A percentile compares a stretch with the other conserved stretches of the same genome.
phyloP scores from a whole-genome alignment of 2,888 invertebrate genomes.

The Taphrorychus bicolor region DNA sequence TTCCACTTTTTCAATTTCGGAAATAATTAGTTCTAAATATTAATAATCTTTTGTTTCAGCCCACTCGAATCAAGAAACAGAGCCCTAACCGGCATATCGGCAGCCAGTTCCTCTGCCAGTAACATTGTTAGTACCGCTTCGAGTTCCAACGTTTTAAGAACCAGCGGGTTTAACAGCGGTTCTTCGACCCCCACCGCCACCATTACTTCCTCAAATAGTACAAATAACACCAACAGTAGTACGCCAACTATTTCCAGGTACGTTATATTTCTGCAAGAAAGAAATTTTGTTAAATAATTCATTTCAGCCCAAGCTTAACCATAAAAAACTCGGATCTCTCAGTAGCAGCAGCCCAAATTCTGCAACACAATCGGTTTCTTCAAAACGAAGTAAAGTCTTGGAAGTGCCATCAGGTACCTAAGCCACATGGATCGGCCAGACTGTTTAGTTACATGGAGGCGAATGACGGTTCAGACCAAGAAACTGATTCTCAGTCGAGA shows the following conservation, averaged over 20 bases:
- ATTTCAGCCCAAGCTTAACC: constrained; percentile 38
- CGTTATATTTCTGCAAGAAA: constrained; percentile 5
- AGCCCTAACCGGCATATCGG: constrained; percentile 50
- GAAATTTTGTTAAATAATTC: not conserved
- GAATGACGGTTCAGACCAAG: constrained; percentile 72
- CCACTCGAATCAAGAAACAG: constrained; percentile 70
- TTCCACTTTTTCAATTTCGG: too few species aligned
- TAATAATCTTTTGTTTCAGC: constrained; percentile 56
- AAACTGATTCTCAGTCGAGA: constrained; percentile 55
- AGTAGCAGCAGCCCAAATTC: constrained; percentile 54
- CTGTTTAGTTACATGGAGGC: constrained; percentile 79
- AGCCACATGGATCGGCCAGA: constrained; percentile 70
- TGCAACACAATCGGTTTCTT: constrained; percentile 55
- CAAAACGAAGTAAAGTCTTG: constrained; percentile 54
- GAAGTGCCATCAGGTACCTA: constrained; percentile 53
- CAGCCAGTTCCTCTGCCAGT: constrained; percentile 8
- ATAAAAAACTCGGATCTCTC: constrained; percentile 51
- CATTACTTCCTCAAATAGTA: constrained; percentile 46
- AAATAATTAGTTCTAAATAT: too few species aligned
- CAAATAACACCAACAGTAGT: constrained; percentile 41
- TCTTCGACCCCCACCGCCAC: constrained; percentile 50
- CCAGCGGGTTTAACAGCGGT: constrained; percentile 45
- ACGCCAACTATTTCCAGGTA: constrained; percentile 53
- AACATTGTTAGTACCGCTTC: constrained; percentile 5
- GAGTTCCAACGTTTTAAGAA: constrained; percentile 50